These are phyloP conservation scores for Taeniopygia guttata DNA, from an alignment of 2,797 vertebrate genomes.

Conservation along the genomic window DNA sequence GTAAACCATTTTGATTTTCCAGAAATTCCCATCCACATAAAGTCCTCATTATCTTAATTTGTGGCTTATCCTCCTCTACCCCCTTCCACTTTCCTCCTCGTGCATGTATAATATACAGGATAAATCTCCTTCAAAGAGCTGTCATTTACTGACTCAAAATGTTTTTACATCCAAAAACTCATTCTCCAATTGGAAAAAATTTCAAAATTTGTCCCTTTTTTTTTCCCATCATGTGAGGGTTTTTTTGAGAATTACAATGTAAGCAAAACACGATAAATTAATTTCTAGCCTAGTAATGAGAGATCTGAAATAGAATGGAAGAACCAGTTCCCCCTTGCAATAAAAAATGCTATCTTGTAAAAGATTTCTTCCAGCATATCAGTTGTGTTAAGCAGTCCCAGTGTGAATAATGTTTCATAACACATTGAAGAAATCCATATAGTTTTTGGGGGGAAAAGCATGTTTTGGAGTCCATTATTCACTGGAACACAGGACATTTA, in stretches of 20 bases:
- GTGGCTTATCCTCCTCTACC: background rate
- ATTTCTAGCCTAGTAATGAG: background rate
- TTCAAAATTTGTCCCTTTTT: background rate
- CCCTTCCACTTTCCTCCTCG: background rate
- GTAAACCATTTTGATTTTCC: background rate
- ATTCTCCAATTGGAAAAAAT: background rate
- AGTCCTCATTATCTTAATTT: background rate
- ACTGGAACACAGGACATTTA: background rate
- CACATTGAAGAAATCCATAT: background rate
- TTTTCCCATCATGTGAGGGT: background rate
- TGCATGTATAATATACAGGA: background rate
- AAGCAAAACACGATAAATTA: background rate
- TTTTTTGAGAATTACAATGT: background rate
- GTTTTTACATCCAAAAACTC: background rate
- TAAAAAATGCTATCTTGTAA: background rate
- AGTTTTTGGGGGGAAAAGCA: background rate
- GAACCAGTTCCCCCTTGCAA: background rate
- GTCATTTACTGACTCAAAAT: background rate
- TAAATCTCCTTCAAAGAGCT: background rate
- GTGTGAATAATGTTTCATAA: background rate
- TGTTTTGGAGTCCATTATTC: background rate
- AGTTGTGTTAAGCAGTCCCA: background rate
- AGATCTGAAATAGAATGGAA: background rate
- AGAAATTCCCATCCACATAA: background rate
- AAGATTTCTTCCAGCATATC: background rate